These are phyloP conservation scores for Micropoecilia bifurca DNA, from an alignment of 2,797 vertebrate species.

Conservation along the genomic window DNA sequence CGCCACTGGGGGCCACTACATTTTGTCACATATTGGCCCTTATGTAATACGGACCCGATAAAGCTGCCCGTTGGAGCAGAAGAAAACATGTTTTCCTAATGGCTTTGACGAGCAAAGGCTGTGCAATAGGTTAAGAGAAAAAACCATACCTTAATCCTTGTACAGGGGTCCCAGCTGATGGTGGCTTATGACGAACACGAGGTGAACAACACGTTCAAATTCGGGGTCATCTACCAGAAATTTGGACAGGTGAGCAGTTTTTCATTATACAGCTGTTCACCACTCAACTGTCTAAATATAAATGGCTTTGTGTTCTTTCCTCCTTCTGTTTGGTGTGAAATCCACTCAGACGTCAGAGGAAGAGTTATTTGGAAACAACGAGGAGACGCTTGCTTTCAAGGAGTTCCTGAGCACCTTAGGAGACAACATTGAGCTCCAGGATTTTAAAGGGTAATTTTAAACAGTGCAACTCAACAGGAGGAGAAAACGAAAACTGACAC, in stretches of 20 bases:
- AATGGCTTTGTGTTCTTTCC: background rate
- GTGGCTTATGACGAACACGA: slow-evolving; percentile 96
- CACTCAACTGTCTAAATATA: background rate
- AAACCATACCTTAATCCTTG: slow-evolving; percentile 1
- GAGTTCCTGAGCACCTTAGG: slow-evolving; percentile 91
- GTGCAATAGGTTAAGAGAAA: slow-evolving; percentile 6
- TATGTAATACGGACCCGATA: slow-evolving; percentile 43
- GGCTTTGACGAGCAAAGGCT: slow-evolving; percentile 2
- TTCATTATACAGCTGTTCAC: background rate
- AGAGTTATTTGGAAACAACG: slow-evolving; percentile 93
- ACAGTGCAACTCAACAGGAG: background rate
- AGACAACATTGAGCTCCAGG: slow-evolving; percentile 91
- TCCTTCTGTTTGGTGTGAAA: background rate
- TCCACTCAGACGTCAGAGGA: slow-evolving; percentile 90
- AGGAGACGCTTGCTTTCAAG: slow-evolving; percentile 92
- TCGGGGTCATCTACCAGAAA: slow-evolving; percentile 96
- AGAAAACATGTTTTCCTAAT: slow-evolving; percentile 42
- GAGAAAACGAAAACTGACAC: background rate
- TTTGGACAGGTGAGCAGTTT: slow-evolving; percentile 89
- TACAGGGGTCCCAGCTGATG: slow-evolving; percentile 94
- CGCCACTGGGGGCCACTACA: slow-evolving; percentile 42
- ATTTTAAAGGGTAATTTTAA: slow-evolving; percentile 91
- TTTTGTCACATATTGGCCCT: slow-evolving; percentile 55
- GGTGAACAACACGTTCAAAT: slow-evolving; percentile 98
- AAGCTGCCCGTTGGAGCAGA: slow-evolving; percentile 28